These are phyloP conservation scores for Oppia nitens DNA, from an alignment of 1,140 invertebrate species.

Conservation along the genomic window DNA sequence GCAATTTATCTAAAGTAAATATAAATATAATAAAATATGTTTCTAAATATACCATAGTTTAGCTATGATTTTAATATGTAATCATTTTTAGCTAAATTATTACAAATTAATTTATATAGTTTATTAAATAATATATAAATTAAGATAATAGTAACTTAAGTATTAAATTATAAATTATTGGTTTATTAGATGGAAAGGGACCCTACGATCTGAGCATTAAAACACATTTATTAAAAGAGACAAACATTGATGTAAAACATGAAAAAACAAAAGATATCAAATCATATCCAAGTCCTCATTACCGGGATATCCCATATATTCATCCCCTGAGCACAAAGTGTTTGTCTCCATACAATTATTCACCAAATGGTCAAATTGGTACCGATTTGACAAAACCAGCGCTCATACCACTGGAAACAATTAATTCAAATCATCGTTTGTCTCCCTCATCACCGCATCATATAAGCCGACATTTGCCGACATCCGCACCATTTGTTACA, in stretches of 20 bases:
- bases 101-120: too few relatives aligned
- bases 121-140: too few relatives aligned
- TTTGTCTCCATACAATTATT: neutral
- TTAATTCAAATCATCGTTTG: neutral
- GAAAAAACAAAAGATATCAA: neutral
- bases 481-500: neutral
- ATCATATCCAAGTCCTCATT: neutral
- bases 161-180: too few relatives aligned
- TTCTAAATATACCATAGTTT: too few relatives aligned
- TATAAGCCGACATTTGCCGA: neutral
- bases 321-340: neutral
- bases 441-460: neutral
- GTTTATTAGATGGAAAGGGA: constrained; percentile 16
- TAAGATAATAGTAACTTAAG: too few relatives aligned
- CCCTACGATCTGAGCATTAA: constrained; percentile 21
- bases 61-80: too few relatives aligned
- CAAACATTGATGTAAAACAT: constrained; percentile 2
- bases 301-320: neutral
- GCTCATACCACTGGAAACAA: neutral
- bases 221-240: constrained; percentile 6
- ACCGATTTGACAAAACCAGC: neutral
- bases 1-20: too few relatives aligned
- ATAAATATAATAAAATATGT: too few relatives aligned
- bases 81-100: too few relatives aligned
- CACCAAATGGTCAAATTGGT: neutral